Base-by-base conservation (phyloP, 2,113 vertebrate genomes). In the Silurus meridionalis region DNA sequence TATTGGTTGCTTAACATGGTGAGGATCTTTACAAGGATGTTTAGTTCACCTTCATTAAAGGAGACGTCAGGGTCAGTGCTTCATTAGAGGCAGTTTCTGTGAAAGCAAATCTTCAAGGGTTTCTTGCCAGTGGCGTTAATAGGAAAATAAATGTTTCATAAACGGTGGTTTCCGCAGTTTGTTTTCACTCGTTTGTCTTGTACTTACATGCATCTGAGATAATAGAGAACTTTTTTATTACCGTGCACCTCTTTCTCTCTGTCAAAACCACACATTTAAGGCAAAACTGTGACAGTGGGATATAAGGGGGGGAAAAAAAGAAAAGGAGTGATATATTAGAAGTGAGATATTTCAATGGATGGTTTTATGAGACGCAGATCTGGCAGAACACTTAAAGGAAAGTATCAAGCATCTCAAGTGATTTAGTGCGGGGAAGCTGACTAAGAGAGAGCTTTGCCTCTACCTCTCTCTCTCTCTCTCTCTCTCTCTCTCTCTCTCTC, bases 301-400 rank as follows among this genome's bases (percentile, higher is more conserved):
- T 37, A 37, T 37, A 37, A 37, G 37, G 19, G n/a, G 2, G 6
- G 48, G 11, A 8, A 72, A 19, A 25, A 53, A 77, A 55, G 13
- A 8, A 57, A 57, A 13, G 55, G 55, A 57, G 8, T 57, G 55
- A 57, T 19, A 19, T 19, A 19, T 6, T 23, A 8, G 63, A 8
- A 23, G 23, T 9, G 23, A 4, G 75, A 57, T n/a, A 55, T 79
- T 55, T 58, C 15, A 60, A 10, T 37, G 25, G n/a, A 79, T 58
- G 74, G 46, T 55, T 77, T 58, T 58, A 79, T 19, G 25, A 58
- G 77, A 58, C 55, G 2, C 77, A 79, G 25, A 79, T 60, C 53
- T 79, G 77, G 77, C 25, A 79, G 77, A 60, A 60, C n/a, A 79
- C 77, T 79, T 58, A 53, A n/a, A 55, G 74, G 55, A 77, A 25